phyloP scores from a whole-genome alignment of 2,888 invertebrate species.

The Amorpha juglandis region DNA sequence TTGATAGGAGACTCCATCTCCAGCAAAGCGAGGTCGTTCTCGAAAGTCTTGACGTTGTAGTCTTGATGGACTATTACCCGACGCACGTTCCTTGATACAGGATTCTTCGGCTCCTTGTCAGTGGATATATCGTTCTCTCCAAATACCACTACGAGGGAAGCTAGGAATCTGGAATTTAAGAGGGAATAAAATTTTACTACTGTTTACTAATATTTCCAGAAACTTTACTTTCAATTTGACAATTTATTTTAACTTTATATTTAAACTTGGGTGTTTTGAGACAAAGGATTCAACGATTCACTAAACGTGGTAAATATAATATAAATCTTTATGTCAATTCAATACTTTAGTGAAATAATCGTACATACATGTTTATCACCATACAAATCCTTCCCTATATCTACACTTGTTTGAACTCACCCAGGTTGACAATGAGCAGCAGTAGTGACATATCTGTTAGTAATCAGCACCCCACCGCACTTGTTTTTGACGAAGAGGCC shows the following conservation, averaged over 20 bases:
- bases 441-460: slow-evolving; percentile 93
- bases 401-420: slow-evolving; percentile 70
- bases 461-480: slow-evolving; percentile 97
- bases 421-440: slow-evolving; percentile 98
- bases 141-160: slow-evolving; percentile 94
- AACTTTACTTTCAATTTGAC: no score
- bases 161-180: slow-evolving; percentile 87
- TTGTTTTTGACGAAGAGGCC: slow-evolving; percentile 97
- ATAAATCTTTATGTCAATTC: no score
- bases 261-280: no score
- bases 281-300: no score
- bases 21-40: slow-evolving; percentile 94
- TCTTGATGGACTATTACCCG: slow-evolving; percentile 94
- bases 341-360: no score
- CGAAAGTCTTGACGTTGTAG: slow-evolving; percentile 95
- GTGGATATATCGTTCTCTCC: slow-evolving; percentile 96
- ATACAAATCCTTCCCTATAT: no score
- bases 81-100: slow-evolving; percentile 92
- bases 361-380: no score
- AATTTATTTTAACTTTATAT: no score
- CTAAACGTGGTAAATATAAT: no score
- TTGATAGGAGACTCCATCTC: slow-evolving; percentile 93
- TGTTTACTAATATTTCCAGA: background rate
- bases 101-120: slow-evolving; percentile 90
- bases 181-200: background rate